These are phyloP conservation scores for Mionectes macconnelli DNA, from an alignment of 2,113 vertebrate genomes.

Conservation along the genomic window DNA sequence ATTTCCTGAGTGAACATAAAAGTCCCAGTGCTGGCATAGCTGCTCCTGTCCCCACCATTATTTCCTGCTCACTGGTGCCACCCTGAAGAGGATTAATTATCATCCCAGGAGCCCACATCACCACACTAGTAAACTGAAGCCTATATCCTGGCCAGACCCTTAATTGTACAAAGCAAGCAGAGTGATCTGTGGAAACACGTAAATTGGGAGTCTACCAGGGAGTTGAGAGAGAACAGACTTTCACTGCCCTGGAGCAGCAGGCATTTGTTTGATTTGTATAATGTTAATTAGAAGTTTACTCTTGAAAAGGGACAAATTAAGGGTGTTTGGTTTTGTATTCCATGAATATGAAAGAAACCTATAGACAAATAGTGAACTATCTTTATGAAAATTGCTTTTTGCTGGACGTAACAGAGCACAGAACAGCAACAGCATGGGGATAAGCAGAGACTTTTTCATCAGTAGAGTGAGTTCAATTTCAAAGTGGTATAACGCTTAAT, in stretches of 20 bases:
- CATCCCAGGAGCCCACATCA: not conserved
- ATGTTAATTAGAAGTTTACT: not conserved
- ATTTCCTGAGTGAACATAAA: not conserved
- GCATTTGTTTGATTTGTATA: not conserved
- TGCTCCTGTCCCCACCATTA: not conserved
- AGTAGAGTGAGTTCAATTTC: not conserved
- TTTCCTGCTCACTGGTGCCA: not conserved
- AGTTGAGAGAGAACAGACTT: not conserved
- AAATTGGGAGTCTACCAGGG: fast-evolving
- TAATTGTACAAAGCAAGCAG: not conserved
- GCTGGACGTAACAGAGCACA: not conserved
- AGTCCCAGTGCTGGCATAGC: not conserved
- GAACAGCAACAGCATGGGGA: not conserved
- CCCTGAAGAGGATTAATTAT: not conserved
- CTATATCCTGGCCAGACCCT: not conserved
- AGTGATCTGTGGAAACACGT: not conserved
- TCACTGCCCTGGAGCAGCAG: not conserved
- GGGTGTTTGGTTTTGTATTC: not conserved
- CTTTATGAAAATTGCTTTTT: not conserved
- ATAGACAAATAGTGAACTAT: not conserved
- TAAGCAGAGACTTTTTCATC: not conserved
- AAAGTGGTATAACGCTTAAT: not conserved
- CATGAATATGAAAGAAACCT: not conserved
- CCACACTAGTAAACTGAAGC: not conserved
- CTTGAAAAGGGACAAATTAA: not conserved